Conservation (phyloP, 2,797 vertebrate genomes). For the Amphiprion clarkii region DNA sequence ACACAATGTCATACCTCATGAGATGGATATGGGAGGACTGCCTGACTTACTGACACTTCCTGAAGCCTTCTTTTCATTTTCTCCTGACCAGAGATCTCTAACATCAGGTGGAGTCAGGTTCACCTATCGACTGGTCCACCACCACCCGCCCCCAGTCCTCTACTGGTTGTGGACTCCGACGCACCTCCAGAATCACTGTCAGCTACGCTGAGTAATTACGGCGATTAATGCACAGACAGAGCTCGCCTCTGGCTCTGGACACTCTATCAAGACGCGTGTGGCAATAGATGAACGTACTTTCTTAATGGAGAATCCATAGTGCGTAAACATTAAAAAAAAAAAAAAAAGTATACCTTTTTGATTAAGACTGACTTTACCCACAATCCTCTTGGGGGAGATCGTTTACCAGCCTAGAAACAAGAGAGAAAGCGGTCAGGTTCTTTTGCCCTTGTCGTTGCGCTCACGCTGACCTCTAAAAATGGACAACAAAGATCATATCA, state of each 20-base stretch:
- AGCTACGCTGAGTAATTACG: conserved; percentile 68
- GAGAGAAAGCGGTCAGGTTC: conserved; percentile 65
- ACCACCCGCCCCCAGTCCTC: conserved; percentile 10
- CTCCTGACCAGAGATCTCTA: conserved; percentile 39
- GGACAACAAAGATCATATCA: conserved; percentile 83
- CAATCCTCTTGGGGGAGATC: conserved; percentile 69
- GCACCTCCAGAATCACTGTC: conserved; percentile 67
- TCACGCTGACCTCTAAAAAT: conserved; percentile 79
- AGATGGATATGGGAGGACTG: conserved; percentile 9
- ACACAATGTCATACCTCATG: not conserved
- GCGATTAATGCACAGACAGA: conserved; percentile 67
- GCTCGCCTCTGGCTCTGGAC: conserved; percentile 61
- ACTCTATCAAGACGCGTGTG: conserved; percentile 64
- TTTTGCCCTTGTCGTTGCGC: conserved; percentile 71
- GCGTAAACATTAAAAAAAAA: conserved; percentile 33
- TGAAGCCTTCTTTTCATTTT: not conserved
- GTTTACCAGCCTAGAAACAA: conserved; percentile 51
- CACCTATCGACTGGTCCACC: conserved; percentile 49
- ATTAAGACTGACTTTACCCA: conserved; percentile 61
- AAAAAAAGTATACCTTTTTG: conserved; percentile 46
- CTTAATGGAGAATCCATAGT: conserved; percentile 69
- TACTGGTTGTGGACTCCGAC: conserved; percentile 40
- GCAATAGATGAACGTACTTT: conserved; percentile 58
- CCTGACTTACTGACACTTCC: conserved; percentile 25
- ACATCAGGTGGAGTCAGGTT: conserved; percentile 43